A percentile compares a stretch with the other conserved stretches of the same genome.
These are phyloP conservation scores for Siderastrea siderea DNA, from an alignment of 92 coral and sea anemone genomes.

Conservation along the genomic window DNA sequence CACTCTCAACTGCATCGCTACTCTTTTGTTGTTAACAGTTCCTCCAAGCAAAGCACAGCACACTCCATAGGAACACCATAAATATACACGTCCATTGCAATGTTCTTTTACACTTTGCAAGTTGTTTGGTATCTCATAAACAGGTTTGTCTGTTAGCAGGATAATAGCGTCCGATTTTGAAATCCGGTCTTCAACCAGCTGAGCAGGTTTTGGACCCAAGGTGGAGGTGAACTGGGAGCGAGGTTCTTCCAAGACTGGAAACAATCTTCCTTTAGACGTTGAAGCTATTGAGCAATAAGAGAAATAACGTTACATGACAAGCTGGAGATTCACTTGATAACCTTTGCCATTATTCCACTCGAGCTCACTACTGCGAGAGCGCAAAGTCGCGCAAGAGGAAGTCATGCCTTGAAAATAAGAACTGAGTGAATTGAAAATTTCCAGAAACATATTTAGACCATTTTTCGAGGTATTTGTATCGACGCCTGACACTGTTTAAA, in stretches of 20 bases:
- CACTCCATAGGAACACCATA: constrained; percentile 54
- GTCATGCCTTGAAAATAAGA: no score
- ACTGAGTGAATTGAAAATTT: no score
- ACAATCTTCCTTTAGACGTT: constrained; percentile 3
- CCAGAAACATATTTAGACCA: no score
- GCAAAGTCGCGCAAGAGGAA: no score
- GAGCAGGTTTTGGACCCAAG: background rate
- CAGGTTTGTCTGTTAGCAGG: constrained; percentile 17
- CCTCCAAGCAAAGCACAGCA: constrained; percentile 64
- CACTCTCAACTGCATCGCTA: constrained; percentile 61
- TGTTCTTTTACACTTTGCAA: background rate
- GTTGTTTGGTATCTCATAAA: constrained; percentile 14
- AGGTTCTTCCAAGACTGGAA: constrained; percentile 15
- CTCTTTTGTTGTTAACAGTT: constrained; percentile 59
- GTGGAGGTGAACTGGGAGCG: constrained; percentile 1
- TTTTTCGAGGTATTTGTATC: no score
- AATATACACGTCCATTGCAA: constrained; percentile 13
- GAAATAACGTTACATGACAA: background rate
- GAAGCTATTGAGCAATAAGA: constrained; percentile 2
- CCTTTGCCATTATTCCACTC: no score
- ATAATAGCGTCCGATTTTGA: constrained; percentile 19
- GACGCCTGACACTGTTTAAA: no score
- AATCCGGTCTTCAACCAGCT: constrained; percentile 19
- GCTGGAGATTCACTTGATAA: no score
- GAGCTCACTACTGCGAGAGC: no score